Evolutionary conservation across 2,888 invertebrate genomes (phyloP).

Genomic region (Drosophila imparisetae): DNA sequence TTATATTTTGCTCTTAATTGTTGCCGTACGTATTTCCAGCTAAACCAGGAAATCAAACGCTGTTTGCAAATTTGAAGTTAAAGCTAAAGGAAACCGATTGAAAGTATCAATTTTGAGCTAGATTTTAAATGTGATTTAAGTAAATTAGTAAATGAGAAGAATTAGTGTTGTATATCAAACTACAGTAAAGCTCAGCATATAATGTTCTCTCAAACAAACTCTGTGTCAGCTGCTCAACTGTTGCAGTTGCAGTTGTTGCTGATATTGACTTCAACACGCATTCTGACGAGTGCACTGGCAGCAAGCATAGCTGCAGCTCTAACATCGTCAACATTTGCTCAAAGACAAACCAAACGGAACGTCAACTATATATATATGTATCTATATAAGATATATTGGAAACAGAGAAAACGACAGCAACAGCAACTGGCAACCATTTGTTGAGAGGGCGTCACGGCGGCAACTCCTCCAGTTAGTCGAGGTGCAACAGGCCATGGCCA

Average conservation of each 20-base stretch:
- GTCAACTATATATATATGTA: constrained; percentile 52
- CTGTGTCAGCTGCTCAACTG: background rate
- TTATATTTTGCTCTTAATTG: background rate
- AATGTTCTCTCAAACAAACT: constrained; percentile 1
- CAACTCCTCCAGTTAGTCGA: constrained; percentile 42
- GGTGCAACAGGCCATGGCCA: constrained; percentile 35
- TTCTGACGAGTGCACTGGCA: constrained; percentile 52
- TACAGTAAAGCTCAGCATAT: background rate
- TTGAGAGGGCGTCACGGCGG: constrained; percentile 50
- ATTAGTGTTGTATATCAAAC: background rate
- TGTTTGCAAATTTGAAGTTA: background rate
- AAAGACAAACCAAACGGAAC: constrained; percentile 49
- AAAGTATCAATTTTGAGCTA: background rate
- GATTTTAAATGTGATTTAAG: background rate
- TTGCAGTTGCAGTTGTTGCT: constrained; percentile 10
- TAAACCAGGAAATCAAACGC: background rate
- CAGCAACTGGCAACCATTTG: constrained; percentile 29
- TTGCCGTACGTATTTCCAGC: background rate
- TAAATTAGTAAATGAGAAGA: background rate
- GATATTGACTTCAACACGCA: constrained; percentile 22
- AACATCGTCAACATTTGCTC: constrained; percentile 25
- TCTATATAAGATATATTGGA: constrained; percentile 52
- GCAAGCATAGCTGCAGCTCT: constrained; percentile 21
- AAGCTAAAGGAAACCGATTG: too few species aligned
- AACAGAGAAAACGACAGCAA: constrained; percentile 53